Evolutionary conservation across 2,888 invertebrate genomes (phyloP), one percentile per base, ranked within the genome.

Genomic region (Rambutsinella grinnellia): DNA sequence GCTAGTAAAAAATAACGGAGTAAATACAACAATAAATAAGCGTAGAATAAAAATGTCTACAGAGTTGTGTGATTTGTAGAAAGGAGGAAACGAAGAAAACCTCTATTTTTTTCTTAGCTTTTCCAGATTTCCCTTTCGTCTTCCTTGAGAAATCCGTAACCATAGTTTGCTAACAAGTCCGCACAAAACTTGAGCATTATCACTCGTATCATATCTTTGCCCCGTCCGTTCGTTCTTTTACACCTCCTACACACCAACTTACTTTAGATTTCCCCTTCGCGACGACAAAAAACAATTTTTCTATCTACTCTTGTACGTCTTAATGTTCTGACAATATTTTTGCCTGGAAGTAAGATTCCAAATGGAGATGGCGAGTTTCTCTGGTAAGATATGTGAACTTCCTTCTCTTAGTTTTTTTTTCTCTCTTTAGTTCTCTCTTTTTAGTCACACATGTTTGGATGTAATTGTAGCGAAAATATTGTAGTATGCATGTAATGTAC

Each of bases 311-410:
- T 10, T 6, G 15, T 44, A 8, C 44, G 15, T 44, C 44, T n/a
- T 49, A 17, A n/a, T 49, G 15, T 17, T 49, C 60, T 44, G 44
- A 19, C 21, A 44, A 36, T 36, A 36, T 36, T 36, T 44, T 27
- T 62, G 28, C 47, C 26, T 15, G 44, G 17, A 51, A 62, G 62
- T 62, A 17, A 62, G 28, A 51, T 28, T 51, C 61, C 36, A 23
- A 26, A 58, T 51, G 62, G 62, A 62, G 70, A 70, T 70, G 70
- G 70, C 70, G 62, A 62, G 70, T 62, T 26, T 47, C 61, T 70
- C 56, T 17, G 70, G 70, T 70, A 70, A 70, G 70, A 36, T 36
- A 36, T 13, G 36, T 36, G 36, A 36, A 36, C 15, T 23, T 54
- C 10, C 8, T 54, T 23, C 6, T 49, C 13, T 54, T 8, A 54